Percentiles rank a stretch among this genome's conserved stretches.
Conservation (phyloP, 1,140 invertebrate genomes). For the Diabrotica virgifera region DNA sequence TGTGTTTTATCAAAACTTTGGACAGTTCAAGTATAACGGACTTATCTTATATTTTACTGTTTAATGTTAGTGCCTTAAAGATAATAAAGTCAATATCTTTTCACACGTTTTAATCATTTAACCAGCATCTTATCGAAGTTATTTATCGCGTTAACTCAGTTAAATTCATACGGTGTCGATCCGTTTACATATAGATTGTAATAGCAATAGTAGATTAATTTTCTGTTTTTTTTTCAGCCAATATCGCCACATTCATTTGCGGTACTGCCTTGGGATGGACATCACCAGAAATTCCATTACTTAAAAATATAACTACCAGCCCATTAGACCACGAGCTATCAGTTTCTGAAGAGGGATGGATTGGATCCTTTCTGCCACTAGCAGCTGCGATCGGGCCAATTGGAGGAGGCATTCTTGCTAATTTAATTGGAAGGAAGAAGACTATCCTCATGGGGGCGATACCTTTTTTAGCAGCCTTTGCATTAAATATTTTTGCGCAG, state of each 20-base stretch:
- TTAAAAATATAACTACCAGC: conserved; percentile 48
- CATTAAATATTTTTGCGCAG: conserved; percentile 43
- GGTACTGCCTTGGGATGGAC: conserved; percentile 73
- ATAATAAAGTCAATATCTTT: no score
- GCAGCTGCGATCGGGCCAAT: conserved; percentile 74
- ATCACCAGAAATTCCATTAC: conserved; percentile 63
- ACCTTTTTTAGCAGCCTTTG: conserved; percentile 70
- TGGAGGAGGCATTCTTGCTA: conserved; percentile 62
- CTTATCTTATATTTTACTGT: no score
- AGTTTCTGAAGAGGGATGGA: conserved; percentile 67
- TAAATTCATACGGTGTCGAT: no score
- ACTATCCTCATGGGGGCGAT: conserved; percentile 62
- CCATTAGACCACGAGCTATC: conserved; percentile 50
- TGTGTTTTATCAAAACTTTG: no score
- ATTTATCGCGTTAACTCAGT: no score
- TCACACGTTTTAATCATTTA: no score
- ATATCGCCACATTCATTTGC: conserved; percentile 62
- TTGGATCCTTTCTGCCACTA: conserved; percentile 75
- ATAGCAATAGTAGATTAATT: no score
- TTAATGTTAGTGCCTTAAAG: no score
- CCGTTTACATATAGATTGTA: no score
- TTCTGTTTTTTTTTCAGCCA: conserved; percentile 54
- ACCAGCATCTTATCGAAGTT: no score
- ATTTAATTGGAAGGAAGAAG: conserved; percentile 71
- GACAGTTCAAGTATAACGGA: no score